Conservation (phyloP, 2,888 invertebrate species). For the Slavum lentiscoides region DNA sequence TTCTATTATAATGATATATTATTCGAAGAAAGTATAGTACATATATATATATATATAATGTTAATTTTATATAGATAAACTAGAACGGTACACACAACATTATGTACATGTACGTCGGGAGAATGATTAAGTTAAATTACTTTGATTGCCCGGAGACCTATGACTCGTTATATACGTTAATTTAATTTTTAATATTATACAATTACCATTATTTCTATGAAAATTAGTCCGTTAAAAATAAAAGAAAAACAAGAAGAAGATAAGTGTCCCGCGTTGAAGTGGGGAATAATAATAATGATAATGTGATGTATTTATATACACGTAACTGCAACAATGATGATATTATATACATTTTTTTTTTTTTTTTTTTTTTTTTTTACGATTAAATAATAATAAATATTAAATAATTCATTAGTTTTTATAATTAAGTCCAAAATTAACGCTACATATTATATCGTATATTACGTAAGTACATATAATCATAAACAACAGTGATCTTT, state of each 20-base stretch:
- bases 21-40: constrained; percentile 11
- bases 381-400: constrained; percentile 35
- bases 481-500: background rate
- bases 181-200: background rate
- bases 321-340: too few species aligned
- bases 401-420: constrained; percentile 15
- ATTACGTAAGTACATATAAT: background rate
- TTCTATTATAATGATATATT: constrained; percentile 1
- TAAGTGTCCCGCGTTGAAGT: background rate
- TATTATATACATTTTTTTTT: background rate
- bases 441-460: background rate
- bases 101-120: too few species aligned
- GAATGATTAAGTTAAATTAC: background rate
- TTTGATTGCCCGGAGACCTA: background rate
- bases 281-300: too few species aligned
- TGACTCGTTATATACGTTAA: too few species aligned
- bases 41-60: too few species aligned
- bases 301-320: too few species aligned
- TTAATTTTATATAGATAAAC: too few species aligned
- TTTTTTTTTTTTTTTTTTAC: constrained; percentile 8
- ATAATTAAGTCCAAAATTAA: constrained; percentile 18
- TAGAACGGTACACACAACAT: too few species aligned
- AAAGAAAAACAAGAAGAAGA: background rate
- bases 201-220: constrained; percentile 14
- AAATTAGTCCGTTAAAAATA: background rate